Conservation (phyloP, 2,888 invertebrate genomes). For the Zele albiditarsus region DNA sequence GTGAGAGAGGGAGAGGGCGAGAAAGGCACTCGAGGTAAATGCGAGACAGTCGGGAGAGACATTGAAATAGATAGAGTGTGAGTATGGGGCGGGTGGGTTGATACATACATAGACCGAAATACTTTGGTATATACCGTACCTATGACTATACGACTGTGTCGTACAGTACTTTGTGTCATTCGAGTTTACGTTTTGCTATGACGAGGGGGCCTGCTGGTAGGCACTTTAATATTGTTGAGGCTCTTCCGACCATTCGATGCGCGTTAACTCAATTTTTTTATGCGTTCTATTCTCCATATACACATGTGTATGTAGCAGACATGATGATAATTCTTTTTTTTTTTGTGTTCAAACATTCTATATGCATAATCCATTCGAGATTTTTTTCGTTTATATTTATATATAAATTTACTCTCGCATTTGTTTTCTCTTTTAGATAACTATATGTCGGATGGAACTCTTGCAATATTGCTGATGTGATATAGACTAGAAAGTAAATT, state of each 20-base stretch:
- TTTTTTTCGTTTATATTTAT: neutral
- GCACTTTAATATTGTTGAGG: constrained; percentile 62
- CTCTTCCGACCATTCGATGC: constrained; percentile 68
- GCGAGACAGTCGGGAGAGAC: constrained; percentile 21
- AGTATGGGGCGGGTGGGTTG: neutral
- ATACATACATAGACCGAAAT: neutral
- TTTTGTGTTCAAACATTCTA: neutral
- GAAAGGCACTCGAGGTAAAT: constrained; percentile 10
- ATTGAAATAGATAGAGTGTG: constrained; percentile 22
- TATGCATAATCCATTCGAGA: neutral
- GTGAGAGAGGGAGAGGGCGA: constrained; percentile 47
- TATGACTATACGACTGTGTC: neutral
- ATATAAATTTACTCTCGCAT: neutral
- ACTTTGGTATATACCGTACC: constrained; percentile 3
- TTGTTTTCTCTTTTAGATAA: neutral
- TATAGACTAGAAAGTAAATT: neutral
- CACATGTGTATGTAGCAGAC: constrained; percentile 33
- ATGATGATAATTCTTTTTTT: constrained; percentile 39
- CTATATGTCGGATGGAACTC: neutral
- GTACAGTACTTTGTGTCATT: constrained; percentile 55
- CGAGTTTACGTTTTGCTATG: constrained; percentile 62
- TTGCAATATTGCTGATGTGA: neutral
- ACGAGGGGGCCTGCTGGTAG: constrained; percentile 57
- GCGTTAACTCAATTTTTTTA: constrained; percentile 57
- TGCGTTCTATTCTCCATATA: constrained; percentile 19